Evolutionary conservation across 2,113 vertebrate species (phyloP).

Genomic region (Manacus vitellinus): DNA sequence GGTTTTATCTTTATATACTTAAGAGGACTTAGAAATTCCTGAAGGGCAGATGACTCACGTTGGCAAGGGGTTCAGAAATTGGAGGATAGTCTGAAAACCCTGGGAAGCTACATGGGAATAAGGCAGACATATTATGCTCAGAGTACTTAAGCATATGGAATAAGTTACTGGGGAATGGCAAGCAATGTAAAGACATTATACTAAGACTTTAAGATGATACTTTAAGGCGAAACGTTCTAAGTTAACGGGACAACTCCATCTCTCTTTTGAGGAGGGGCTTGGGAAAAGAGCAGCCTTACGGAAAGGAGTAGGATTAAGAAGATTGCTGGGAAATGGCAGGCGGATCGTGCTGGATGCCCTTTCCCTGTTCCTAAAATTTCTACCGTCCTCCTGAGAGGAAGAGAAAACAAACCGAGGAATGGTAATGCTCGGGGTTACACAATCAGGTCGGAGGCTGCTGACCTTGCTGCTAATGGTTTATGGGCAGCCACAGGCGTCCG

Average conservation of each 20-base stretch:
- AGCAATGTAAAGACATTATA: slow-evolving; percentile 43
- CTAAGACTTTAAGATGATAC: slow-evolving; percentile 48
- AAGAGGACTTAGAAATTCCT: neutral
- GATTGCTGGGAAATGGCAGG: slow-evolving; percentile 44
- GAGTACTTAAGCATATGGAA: slow-evolving; percentile 49
- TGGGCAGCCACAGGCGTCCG: slow-evolving; percentile 43
- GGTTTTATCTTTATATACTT: neutral
- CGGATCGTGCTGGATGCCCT: slow-evolving; percentile 18
- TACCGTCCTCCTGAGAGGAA: slow-evolving; percentile 49
- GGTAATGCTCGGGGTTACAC: slow-evolving; percentile 54
- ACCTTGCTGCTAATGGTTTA: slow-evolving; percentile 59
- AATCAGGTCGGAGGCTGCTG: slow-evolving; percentile 67
- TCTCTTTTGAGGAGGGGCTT: neutral
- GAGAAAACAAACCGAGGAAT: slow-evolving; percentile 54
- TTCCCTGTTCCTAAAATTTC: slow-evolving; percentile 52
- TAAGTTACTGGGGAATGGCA: slow-evolving; percentile 45
- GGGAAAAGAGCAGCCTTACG: neutral
- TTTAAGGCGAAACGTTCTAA: neutral
- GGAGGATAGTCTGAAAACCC: neutral
- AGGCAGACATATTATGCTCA: neutral
- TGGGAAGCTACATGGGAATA: slow-evolving; percentile 4
- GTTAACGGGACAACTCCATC: slow-evolving; percentile 10
- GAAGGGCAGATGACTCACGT: neutral
- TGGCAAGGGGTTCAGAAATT: neutral
- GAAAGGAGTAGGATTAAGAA: slow-evolving; percentile 16